phyloP scores from a whole-genome alignment of 2,797 vertebrate genomes.

The Poeciliopsis infans region DNA sequence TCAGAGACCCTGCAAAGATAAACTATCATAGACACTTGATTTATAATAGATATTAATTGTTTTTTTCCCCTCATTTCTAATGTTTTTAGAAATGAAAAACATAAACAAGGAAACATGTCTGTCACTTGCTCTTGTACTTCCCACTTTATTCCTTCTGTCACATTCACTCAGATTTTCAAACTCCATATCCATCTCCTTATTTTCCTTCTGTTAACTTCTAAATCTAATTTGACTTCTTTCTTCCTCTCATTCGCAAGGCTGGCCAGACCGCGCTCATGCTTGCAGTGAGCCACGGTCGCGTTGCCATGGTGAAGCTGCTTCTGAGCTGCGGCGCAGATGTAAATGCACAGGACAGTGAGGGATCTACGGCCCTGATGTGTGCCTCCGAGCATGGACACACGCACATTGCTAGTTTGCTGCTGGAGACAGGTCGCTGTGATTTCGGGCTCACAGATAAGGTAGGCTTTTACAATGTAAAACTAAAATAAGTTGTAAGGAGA shows the following conservation, averaged over 20 bases:
- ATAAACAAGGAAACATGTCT: background rate
- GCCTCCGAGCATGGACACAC: constrained; percentile 89
- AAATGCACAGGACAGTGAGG: constrained; percentile 90
- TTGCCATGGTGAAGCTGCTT: constrained; percentile 92
- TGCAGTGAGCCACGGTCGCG: constrained; percentile 90
- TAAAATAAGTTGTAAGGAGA: background rate
- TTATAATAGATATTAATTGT: background rate
- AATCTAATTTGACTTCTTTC: constrained; percentile 19
- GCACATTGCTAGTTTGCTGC: constrained; percentile 86
- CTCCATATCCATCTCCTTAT: background rate
- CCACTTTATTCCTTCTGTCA: background rate
- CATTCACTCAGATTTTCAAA: background rate
- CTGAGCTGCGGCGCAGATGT: constrained; percentile 86
- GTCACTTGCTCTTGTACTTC: background rate
- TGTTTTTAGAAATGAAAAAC: background rate
- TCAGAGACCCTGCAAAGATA: background rate
- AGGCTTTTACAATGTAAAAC: constrained; percentile 8
- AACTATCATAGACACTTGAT: background rate
- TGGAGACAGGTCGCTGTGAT: constrained; percentile 87
- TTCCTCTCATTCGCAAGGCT: constrained; percentile 65
- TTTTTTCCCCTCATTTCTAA: background rate
- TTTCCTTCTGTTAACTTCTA: constrained; percentile 29
- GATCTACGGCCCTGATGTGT: constrained; percentile 91
- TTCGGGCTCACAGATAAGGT: constrained; percentile 88
- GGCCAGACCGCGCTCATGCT: constrained; percentile 96